Conservation (phyloP, 2,797 vertebrate genomes). For the Botia kubotai region DNA sequence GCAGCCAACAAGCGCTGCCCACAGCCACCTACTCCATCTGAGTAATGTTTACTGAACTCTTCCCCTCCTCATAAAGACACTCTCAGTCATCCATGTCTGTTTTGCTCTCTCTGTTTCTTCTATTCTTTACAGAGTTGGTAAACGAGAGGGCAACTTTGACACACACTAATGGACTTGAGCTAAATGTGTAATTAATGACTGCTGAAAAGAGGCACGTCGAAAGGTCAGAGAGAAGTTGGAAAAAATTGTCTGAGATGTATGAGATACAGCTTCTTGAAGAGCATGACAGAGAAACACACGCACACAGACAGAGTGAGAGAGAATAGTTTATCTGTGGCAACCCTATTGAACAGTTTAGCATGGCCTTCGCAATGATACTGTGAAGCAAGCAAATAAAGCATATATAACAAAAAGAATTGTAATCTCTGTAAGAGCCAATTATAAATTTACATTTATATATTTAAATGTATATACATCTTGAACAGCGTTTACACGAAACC, state of each 20-base stretch:
- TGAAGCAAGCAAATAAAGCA: not conserved
- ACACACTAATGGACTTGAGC: slow-evolving; percentile 53
- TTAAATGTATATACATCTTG: too few species aligned
- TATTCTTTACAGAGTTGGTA: slow-evolving; percentile 31
- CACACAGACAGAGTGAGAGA: slow-evolving; percentile 37
- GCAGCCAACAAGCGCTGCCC: slow-evolving; percentile 21
- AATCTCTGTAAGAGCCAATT: too few species aligned
- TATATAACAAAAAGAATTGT: too few species aligned
- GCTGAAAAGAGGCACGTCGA: slow-evolving; percentile 32
- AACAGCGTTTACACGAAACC: too few species aligned
- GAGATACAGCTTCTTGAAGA: slow-evolving; percentile 40
- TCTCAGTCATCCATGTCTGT: not conserved
- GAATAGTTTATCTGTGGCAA: not conserved
- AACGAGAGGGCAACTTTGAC: slow-evolving; percentile 46
- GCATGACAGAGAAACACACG: slow-evolving; percentile 24
- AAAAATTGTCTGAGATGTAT: slow-evolving; percentile 29
- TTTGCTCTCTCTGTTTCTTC: not conserved
- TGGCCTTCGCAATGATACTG: not conserved
- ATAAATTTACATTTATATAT: too few species aligned
- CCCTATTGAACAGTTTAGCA: not conserved
- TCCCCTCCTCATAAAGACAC: not conserved
- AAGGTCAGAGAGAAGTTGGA: slow-evolving; percentile 44
- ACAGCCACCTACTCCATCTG: slow-evolving; percentile 11
- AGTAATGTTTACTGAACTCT: slow-evolving; percentile 13
- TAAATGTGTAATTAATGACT: slow-evolving; percentile 62